Evolutionary conservation across 2,113 vertebrate genomes (phyloP), one percentile per base, ranked within the genome.

Genomic region (Brachyistius frenatus): DNA sequence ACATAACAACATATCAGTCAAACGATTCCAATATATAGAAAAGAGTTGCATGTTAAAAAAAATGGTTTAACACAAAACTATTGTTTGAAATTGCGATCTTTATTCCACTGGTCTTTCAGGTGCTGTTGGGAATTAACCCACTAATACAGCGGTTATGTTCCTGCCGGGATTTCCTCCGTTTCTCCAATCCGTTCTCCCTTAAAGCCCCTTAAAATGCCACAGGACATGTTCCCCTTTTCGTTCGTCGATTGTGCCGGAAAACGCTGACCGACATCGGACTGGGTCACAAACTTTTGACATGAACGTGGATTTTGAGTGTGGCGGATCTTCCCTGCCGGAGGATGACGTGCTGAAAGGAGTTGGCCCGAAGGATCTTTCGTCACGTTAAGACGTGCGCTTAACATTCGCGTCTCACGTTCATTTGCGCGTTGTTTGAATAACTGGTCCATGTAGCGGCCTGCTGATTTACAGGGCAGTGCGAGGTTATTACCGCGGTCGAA

Each of bases 131-230:
- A 69, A 67, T 86, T 84, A 79, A 56, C 46, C 69, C 14, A 5
- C 35, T 87, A 85, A 89, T 83, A 50, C 81, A 77, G 23, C 58
- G 32, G 72, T 73, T 69, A 82, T 66, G 66, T 81, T 83, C 82
- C 39, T 71, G 55, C 15, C 44, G 37, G 76, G 80, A 91, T 88
- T 89, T 85, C 66, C n/a, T 52, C 6, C 2, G 2, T 55, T 69
- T 37, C 32, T 62, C 46, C 33, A 78, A 82, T 73, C 71, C 58
- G 56, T 62, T 77, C 35, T 65, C 39, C 58, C 7, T 65, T 73
- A 88, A 92, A 90, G 61, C 90, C 75, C 32, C 83, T 91, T 88
- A 74, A 76, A 85, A 84, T 81, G 33, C 78, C 75, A 58, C 65
- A 69, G 78, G 83, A 69, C 57, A n/a, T 23, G 30, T 57, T 73